These are phyloP conservation scores for Smutsia gigantea DNA, from an alignment of 2,797 vertebrate species.

Conservation along the genomic window DNA sequence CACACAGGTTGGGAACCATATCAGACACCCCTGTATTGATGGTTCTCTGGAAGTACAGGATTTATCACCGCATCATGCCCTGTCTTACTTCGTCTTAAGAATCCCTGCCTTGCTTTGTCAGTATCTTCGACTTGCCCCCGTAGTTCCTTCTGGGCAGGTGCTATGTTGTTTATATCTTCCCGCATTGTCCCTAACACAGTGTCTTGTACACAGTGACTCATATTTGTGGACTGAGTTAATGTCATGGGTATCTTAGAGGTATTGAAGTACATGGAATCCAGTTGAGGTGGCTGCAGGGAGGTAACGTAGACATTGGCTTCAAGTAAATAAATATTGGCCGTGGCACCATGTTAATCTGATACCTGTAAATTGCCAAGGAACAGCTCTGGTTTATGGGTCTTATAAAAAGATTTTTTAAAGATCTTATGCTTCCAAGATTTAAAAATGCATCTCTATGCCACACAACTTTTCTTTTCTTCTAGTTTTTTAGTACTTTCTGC, in stretches of 20 bases:
- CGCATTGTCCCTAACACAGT: not conserved
- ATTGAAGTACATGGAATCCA: not conserved
- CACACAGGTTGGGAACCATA: not conserved
- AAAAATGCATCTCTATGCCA: not conserved
- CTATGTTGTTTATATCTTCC: not conserved
- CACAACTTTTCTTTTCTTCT: not conserved
- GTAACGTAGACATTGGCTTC: not conserved
- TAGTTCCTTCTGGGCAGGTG: not conserved
- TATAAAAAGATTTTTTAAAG: conserved; percentile 18
- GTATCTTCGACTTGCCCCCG: not conserved
- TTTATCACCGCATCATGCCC: not conserved
- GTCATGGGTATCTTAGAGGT: not conserved
- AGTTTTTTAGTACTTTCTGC: not conserved
- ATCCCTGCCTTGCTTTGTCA: not conserved
- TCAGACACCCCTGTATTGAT: not conserved
- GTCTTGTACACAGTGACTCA: not conserved
- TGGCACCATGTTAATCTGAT: not conserved
- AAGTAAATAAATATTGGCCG: not conserved
- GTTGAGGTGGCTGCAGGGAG: not conserved
- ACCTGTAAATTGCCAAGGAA: not conserved
- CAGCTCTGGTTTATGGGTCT: not conserved
- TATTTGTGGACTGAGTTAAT: not conserved
- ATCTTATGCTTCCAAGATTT: not conserved
- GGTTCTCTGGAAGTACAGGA: not conserved
- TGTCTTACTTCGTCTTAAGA: not conserved